Conservation (phyloP, 2,888 invertebrate genomes). For the Anaspis maculata region DNA sequence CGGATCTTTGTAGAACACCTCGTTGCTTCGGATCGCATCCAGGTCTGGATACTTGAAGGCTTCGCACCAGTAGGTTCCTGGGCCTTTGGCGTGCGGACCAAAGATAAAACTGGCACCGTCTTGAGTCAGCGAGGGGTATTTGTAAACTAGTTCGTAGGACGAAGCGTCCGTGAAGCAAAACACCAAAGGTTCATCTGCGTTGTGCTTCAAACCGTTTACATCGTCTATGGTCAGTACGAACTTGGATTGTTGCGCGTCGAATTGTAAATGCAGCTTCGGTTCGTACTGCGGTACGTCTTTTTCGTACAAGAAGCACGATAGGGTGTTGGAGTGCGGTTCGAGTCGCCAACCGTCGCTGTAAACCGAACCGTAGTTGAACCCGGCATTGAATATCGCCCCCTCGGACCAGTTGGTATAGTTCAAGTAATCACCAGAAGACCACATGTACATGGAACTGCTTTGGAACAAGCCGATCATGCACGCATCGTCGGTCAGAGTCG, state of each 20-base stretch:
- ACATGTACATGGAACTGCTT: constrained; percentile 11
- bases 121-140: background rate
- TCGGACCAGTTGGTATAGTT: constrained; percentile 8
- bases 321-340: no score
- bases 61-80: constrained; percentile 30
- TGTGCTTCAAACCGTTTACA: background rate
- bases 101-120: background rate
- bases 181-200: constrained; percentile 7
- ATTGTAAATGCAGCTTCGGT: no score
- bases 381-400: constrained; percentile 9
- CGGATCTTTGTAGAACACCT: constrained; percentile 9
- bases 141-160: constrained; percentile 1
- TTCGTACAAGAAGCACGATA: no score
- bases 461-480: constrained; percentile 15
- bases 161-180: constrained; percentile 26
- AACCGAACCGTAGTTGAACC: background rate
- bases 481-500: constrained; percentile 10
- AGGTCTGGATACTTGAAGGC: constrained; percentile 23
- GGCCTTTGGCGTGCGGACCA: constrained; percentile 12
- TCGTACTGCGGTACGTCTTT: no score
- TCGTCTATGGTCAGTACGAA: background rate
- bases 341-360: background rate
- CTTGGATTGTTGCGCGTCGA: background rate
- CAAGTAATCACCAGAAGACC: constrained; percentile 5
- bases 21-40: constrained; percentile 14